Percentiles rank a stretch among this genome's conserved stretches.
Evolutionary conservation across 2,113 vertebrate species (phyloP).

Genomic region (Salminus brasiliensis): DNA sequence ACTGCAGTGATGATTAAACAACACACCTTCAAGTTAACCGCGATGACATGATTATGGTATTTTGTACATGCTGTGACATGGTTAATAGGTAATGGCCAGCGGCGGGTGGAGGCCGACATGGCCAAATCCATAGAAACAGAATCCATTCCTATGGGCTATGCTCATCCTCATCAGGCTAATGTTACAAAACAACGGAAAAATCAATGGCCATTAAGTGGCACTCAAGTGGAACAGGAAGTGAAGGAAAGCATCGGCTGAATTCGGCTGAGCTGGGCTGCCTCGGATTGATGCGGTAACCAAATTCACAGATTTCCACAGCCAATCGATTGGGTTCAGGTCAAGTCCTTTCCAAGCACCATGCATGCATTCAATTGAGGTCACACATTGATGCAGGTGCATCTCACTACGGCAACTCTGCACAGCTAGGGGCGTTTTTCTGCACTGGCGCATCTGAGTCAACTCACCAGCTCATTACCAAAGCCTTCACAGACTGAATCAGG

Average conservation of each 20-base stretch:
- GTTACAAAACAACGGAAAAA: constrained; percentile 39
- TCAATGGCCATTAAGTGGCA: constrained; percentile 49
- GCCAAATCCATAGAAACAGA: constrained; percentile 26
- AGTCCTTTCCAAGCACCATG: not conserved
- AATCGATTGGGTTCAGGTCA: constrained; percentile 26
- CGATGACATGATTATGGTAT: not conserved
- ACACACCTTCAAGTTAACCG: not conserved
- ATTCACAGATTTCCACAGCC: constrained; percentile 18
- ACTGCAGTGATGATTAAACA: constrained; percentile 7
- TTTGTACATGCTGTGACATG: not conserved
- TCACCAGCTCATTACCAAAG: not conserved
- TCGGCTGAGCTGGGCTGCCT: constrained; percentile 10
- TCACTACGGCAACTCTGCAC: not conserved
- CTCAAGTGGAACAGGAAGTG: constrained; percentile 35
- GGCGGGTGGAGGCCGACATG: constrained; percentile 17
- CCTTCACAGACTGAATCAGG: not conserved
- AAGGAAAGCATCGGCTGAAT: not conserved
- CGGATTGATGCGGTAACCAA: constrained; percentile 15
- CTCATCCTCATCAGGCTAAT: constrained; percentile 24
- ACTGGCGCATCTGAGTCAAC: not conserved
- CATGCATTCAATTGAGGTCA: not conserved
- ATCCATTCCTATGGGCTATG: constrained; percentile 21
- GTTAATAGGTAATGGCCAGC: constrained; percentile 24
- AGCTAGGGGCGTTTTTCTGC: not conserved
- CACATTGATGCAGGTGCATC: not conserved